phyloP scores from a whole-genome alignment of 2,888 invertebrate genomes.

The Liodrosophila aerea region DNA sequence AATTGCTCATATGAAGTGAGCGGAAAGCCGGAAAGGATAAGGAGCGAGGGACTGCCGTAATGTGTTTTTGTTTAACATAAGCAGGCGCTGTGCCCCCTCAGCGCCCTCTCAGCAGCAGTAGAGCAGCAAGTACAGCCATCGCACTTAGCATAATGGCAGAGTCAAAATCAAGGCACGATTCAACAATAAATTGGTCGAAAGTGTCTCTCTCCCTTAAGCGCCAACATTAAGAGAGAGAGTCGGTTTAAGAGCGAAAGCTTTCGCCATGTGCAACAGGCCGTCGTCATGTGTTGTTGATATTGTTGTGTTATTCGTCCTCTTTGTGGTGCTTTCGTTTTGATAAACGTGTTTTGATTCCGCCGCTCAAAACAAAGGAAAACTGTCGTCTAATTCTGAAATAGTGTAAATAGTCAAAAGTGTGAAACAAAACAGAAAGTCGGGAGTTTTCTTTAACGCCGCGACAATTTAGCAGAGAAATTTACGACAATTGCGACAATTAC shows the following conservation, averaged over 20 bases:
- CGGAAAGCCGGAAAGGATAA: too few species aligned
- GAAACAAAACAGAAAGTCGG: slow-evolving; percentile 48
- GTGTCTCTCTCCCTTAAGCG: slow-evolving; percentile 22
- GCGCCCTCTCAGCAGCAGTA: slow-evolving; percentile 41
- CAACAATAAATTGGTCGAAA: slow-evolving; percentile 62
- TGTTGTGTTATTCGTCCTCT: not conserved
- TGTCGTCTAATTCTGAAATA: slow-evolving; percentile 54
- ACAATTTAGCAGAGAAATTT: slow-evolving; percentile 67
- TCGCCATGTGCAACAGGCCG: slow-evolving; percentile 62
- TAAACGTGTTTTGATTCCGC: slow-evolving; percentile 69
- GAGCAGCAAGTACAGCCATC: slow-evolving; percentile 46
- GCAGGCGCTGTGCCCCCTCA: slow-evolving; percentile 25
- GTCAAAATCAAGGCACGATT: slow-evolving; percentile 21
- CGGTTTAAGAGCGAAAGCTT: slow-evolving; percentile 47
- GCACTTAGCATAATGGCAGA: slow-evolving; percentile 68
- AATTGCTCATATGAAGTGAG: slow-evolving; percentile 23
- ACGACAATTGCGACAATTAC: slow-evolving; percentile 76
- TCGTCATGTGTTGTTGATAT: slow-evolving; percentile 12
- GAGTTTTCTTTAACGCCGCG: slow-evolving; percentile 70
- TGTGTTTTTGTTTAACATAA: slow-evolving; percentile 69
- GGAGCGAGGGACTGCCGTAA: slow-evolving; percentile 24
- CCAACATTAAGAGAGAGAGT: slow-evolving; percentile 32
- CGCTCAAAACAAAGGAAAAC: too few species aligned
- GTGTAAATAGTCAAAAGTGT: slow-evolving; percentile 42
- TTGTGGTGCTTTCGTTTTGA: slow-evolving; percentile 35